phyloP scores from a whole-genome alignment of 2,113 vertebrate species.

The Cheirogaleus medius region DNA sequence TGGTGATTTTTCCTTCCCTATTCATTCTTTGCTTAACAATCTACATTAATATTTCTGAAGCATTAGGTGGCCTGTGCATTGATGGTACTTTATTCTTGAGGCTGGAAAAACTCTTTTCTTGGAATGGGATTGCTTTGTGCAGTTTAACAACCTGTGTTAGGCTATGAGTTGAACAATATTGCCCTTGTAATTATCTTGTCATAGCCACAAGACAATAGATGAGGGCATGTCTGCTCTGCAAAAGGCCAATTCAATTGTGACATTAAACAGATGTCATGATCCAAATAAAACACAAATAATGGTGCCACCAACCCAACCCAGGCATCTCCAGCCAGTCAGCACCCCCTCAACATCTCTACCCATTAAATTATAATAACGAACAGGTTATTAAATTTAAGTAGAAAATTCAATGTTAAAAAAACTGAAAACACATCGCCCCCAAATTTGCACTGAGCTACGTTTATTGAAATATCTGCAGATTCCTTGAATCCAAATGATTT shows the following conservation, averaged over 20 bases:
- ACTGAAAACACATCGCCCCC: neutral
- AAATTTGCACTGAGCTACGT: neutral
- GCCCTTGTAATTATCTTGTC: constrained; percentile 25
- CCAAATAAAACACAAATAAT: neutral
- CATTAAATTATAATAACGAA: neutral
- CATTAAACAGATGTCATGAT: constrained; percentile 5
- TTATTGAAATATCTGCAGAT: neutral
- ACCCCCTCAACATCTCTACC: neutral
- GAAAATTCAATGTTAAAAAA: neutral
- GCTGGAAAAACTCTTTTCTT: neutral
- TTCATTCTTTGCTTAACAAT: constrained; percentile 26
- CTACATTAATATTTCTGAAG: constrained; percentile 42
- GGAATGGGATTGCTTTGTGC: constrained; percentile 14
- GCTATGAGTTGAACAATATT: neutral
- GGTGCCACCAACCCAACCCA: neutral
- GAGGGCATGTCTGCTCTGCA: neutral
- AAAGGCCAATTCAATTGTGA: neutral
- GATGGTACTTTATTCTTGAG: neutral
- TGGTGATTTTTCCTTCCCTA: constrained; percentile 5
- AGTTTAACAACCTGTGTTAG: neutral
- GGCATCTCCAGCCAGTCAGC: neutral
- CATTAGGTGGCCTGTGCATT: neutral
- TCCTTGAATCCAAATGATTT: neutral
- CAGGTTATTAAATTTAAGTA: neutral
- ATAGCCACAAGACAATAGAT: neutral